A percentile compares a stretch with the other conserved stretches of the same genome.
These are phyloP conservation scores for Epinephelus cyanopodus DNA, from an alignment of 2,113 vertebrate species.

Conservation along the genomic window DNA sequence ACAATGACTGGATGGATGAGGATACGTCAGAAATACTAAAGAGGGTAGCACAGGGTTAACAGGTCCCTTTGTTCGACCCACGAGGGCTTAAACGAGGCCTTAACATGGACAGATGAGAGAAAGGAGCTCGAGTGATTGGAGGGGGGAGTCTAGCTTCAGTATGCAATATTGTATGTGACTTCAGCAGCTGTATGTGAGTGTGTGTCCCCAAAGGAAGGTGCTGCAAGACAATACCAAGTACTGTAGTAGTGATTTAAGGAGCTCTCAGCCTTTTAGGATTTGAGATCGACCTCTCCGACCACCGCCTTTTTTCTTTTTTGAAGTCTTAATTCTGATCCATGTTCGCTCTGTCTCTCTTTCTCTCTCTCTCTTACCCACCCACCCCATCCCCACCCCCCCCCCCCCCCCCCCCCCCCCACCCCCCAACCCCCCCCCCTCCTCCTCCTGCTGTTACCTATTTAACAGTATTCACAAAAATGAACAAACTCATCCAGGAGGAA, in stretches of 20 bases:
- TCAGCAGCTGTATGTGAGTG: conserved; percentile 58
- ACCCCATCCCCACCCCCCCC: conserved; percentile 18
- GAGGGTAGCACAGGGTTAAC: conserved; percentile 57
- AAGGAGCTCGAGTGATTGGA: conserved; percentile 60
- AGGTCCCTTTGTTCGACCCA: conserved; percentile 63
- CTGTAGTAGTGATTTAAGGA: conserved; percentile 67
- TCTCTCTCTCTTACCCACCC: conserved; percentile 39
- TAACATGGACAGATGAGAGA: conserved; percentile 67
- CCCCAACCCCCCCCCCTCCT: conserved; percentile 59
- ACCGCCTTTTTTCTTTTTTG: conserved; percentile 68
- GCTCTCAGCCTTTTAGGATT: conserved; percentile 62
- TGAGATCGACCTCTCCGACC: conserved; percentile 62
- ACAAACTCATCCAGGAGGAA: conserved; percentile 86
- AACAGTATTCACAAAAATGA: conserved; percentile 94
- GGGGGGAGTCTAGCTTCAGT: conserved; percentile 50
- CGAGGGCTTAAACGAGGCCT: conserved; percentile 79
- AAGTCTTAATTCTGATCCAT: conserved; percentile 89
- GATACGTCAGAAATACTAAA: conserved; percentile 48
- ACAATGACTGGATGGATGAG: conserved; percentile 57
- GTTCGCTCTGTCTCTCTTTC: conserved; percentile 74
- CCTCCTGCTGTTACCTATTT: conserved; percentile 88
- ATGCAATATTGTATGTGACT: conserved; percentile 74
- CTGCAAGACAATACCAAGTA: conserved; percentile 72
- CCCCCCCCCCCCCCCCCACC: conserved; percentile 42
- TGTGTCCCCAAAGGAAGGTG: conserved; percentile 66